Base-by-base conservation (phyloP, 2,888 invertebrate genomes). In the Drosophila setosimentum region DNA sequence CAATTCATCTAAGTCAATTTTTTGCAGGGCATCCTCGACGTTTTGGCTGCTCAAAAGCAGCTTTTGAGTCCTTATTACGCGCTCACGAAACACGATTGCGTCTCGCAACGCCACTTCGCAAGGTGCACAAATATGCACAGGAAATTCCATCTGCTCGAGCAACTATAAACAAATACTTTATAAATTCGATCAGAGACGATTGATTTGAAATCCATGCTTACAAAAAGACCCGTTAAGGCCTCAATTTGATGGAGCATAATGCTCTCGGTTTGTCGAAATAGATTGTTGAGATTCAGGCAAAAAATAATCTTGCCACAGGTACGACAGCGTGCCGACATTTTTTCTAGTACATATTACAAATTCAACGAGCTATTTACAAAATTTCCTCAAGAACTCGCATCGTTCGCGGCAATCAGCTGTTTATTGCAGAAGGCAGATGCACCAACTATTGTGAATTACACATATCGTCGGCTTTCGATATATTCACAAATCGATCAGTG, bases 171-270 rank as follows among this genome's bases (percentile, higher is more conserved):
- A 40, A 45, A 40, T 10, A n/a, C 3, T 48, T 49, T 57, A 29
- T 13, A 1, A 50, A 33, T 21, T 10, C 2, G 10, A 35, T 2
- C 13, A 6, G 27, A 30, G 13, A 21, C 1, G 13, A 21, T 29
- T 24, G 2, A 53, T 11, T 35, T 24, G 11, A 5, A 3, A 11
- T 5, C 10, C 21, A n/a, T 29, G 59, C 84, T 76, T 37, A 87
- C 87, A 68, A 76, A 84, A 24, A 90, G 57, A 0, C 91, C 87
- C 0, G 87, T 87, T 49, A 87, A 11, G 0, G 72, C 82, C 42
- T 89, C 84, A 53, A 87, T 89, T 58, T 89, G 82, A 48, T 89
- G 72, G 7, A 90, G 53, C 76, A 80, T 80, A 8, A 90, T 73
- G 10, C 59, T 69, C 16, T 87, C 68, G 3, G 74, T 48, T 21